Conservation (phyloP, 2,797 vertebrate species). For the Remorina albescens region DNA sequence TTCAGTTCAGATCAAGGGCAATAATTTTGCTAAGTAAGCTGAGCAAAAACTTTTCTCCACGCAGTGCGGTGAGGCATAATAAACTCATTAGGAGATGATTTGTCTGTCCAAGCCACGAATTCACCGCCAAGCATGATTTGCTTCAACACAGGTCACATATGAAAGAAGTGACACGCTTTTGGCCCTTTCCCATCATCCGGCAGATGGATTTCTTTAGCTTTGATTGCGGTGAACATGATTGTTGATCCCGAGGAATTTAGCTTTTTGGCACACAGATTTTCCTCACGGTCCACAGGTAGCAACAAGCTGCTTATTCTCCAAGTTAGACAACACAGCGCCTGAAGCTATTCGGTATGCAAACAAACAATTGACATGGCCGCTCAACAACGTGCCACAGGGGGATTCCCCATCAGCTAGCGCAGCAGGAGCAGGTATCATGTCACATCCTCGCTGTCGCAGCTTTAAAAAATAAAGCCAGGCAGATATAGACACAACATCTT, state of each 20-base stretch:
- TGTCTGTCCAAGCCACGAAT: background rate
- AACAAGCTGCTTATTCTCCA: slow-evolving; percentile 72
- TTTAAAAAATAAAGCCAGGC: slow-evolving; percentile 70
- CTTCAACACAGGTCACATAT: background rate
- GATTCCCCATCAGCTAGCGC: slow-evolving; percentile 72
- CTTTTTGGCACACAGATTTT: slow-evolving; percentile 56
- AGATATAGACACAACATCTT: slow-evolving; percentile 64
- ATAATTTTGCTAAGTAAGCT: slow-evolving; percentile 25
- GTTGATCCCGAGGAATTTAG: slow-evolving; percentile 42
- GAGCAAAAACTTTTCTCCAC: slow-evolving; percentile 20
- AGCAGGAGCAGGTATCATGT: slow-evolving; percentile 73
- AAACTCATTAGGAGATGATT: slow-evolving; percentile 5
- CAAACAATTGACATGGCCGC: slow-evolving; percentile 83
- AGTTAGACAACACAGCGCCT: slow-evolving; percentile 70
- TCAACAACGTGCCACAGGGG: slow-evolving; percentile 77
- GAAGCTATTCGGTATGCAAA: slow-evolving; percentile 81
- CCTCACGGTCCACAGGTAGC: slow-evolving; percentile 57
- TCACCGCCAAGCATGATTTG: background rate
- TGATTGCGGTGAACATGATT: slow-evolving; percentile 47
- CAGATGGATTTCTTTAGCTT: slow-evolving; percentile 38
- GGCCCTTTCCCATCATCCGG: slow-evolving; percentile 5
- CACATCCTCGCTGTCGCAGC: slow-evolving; percentile 63
- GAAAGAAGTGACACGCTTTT: background rate
- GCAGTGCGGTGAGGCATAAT: background rate
- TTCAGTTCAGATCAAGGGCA: slow-evolving; percentile 43